A percentile compares a stretch with the other conserved stretches of the same genome.
Conservation (phyloP, 2,113 vertebrate species). For the Dasypus novemcinctus region DNA sequence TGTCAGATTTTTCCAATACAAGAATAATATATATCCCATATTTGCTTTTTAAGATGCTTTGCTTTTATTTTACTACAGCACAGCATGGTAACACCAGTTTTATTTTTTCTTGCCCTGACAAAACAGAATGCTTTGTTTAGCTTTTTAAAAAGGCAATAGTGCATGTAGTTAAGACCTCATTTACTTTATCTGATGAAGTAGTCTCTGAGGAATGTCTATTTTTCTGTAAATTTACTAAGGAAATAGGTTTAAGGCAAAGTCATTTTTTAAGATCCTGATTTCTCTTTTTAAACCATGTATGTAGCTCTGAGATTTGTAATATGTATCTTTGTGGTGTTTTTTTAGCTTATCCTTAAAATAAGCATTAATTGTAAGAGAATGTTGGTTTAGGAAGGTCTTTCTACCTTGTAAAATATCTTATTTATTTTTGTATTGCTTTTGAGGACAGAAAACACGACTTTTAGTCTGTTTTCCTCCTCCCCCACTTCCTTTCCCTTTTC, state of each 20-base stretch:
- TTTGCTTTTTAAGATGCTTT: slow-evolving; percentile 42
- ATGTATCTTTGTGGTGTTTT: slow-evolving; percentile 19
- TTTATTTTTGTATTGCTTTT: background rate
- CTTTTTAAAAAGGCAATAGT: slow-evolving; percentile 58
- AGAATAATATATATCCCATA: slow-evolving; percentile 22
- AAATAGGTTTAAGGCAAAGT: slow-evolving; percentile 55
- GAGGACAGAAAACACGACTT: background rate
- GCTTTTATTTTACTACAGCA: slow-evolving; percentile 53
- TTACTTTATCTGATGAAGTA: slow-evolving; percentile 67
- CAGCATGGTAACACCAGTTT: slow-evolving; percentile 46
- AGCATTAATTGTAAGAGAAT: background rate
- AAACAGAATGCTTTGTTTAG: slow-evolving; percentile 71
- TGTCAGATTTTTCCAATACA: slow-evolving; percentile 30
- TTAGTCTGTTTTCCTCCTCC: background rate
- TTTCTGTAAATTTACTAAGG: slow-evolving; percentile 50
- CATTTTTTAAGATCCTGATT: background rate
- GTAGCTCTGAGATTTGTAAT: background rate
- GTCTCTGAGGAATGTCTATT: slow-evolving; percentile 57
- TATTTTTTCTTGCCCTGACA: slow-evolving; percentile 65
- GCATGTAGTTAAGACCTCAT: slow-evolving; percentile 58
- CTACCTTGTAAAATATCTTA: background rate
- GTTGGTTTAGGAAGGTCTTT: background rate
- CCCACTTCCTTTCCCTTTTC: background rate
- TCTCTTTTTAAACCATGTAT: slow-evolving; percentile 41
- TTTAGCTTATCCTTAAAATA: background rate